Evolutionary conservation across 2,797 vertebrate species (phyloP).

Genomic region (Lacerta bilineata): DNA sequence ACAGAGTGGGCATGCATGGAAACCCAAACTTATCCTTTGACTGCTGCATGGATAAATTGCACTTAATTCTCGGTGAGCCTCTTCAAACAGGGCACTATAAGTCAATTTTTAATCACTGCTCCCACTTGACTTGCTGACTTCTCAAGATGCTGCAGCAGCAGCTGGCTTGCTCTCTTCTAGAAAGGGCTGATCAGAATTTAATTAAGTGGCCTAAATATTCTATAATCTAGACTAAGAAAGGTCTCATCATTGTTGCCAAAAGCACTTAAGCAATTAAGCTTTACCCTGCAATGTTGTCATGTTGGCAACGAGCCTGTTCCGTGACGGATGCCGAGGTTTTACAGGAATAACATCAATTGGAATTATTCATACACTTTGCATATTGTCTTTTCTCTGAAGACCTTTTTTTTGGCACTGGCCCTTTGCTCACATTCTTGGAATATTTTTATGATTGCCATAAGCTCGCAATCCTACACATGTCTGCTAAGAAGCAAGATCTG

Average conservation of each 20-base stretch:
- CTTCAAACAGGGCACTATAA: not conserved
- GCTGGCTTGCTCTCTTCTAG: constrained; percentile 3
- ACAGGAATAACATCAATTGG: constrained; percentile 40
- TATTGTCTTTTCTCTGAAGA: no score
- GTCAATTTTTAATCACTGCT: constrained; percentile 10
- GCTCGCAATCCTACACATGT: not conserved
- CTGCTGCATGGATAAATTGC: not conserved
- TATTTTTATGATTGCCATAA: not conserved
- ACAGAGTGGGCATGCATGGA: no score
- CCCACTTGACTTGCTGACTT: constrained; percentile 26
- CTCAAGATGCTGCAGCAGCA: not conserved
- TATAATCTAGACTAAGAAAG: constrained; percentile 42
- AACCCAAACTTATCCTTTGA: not conserved
- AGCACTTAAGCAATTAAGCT: constrained; percentile 41
- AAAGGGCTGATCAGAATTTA: constrained; percentile 17
- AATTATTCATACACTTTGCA: constrained; percentile 52
- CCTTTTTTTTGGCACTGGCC: not conserved
- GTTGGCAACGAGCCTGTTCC: constrained; percentile 37
- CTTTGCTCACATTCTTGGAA: constrained; percentile 23
- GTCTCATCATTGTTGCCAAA: constrained; percentile 41
- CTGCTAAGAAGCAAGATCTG: not conserved
- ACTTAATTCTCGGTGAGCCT: not conserved
- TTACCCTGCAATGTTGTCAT: constrained; percentile 32
- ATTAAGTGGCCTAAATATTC: constrained; percentile 36
- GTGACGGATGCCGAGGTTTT: constrained; percentile 42